Percentiles rank a stretch among this genome's conserved stretches.
Evolutionary conservation across 2,113 vertebrate species (phyloP).

Genomic region (Syngnathoides biaculeatus): DNA sequence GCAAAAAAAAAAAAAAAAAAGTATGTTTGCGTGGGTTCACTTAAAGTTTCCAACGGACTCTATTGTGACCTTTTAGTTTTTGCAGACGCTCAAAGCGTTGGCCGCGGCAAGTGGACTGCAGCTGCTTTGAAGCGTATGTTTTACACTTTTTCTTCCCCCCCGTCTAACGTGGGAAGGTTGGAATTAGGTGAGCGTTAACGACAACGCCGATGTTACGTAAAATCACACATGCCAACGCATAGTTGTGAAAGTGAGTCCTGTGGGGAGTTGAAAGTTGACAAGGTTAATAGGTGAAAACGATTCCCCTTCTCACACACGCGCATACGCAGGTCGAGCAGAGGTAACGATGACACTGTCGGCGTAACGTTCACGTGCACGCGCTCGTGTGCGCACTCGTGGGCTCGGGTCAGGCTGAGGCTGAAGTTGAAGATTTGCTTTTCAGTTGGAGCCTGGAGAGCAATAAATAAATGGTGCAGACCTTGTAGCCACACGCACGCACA

Average conservation of each 20-base stretch:
- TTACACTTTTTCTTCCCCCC: no score
- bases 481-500: conserved; percentile 31
- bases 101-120: not conserved
- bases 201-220: conserved; percentile 40
- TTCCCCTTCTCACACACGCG: conserved; percentile 1
- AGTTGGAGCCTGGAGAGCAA: conserved; percentile 44
- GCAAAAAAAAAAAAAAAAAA: not conserved
- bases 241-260: conserved; percentile 12
- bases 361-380: conserved; percentile 9
- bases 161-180: conserved; percentile 40
- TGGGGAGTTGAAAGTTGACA: conserved; percentile 16
- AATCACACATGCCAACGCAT: conserved; percentile 18
- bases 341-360: conserved; percentile 42
- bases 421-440: conserved; percentile 58
- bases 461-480: conserved; percentile 47
- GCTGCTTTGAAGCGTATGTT: conserved; percentile 42
- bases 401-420: conserved; percentile 46
- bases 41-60: not conserved
- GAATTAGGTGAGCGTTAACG: conserved; percentile 50
- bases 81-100: not conserved
- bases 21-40: not conserved
- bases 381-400: not conserved
- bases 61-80: not conserved
- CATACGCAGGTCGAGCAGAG: conserved; percentile 37
- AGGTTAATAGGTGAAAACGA: conserved; percentile 57